Base-by-base conservation (phyloP, 2,888 invertebrate genomes). In the Leptura quadrifasciata region DNA sequence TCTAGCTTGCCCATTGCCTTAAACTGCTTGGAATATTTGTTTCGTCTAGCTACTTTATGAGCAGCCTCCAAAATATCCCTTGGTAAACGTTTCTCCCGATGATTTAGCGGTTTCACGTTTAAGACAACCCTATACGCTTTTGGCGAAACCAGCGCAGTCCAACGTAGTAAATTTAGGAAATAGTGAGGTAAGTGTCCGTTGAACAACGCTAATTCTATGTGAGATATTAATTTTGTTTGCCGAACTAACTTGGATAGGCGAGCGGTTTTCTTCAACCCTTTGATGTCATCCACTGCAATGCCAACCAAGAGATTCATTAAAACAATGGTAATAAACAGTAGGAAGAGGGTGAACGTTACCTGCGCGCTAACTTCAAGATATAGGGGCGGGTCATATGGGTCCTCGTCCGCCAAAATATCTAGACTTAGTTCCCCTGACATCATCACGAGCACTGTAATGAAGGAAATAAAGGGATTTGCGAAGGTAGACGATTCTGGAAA, bases 391-490 rank as follows among this genome's bases (percentile, higher is more conserved):
- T 94, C 94, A 83, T 94, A 94, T 8, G 94, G 94, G 83, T 94
- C 94, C 85, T 94, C 94, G 83, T 94, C 94, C 63, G 95, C 91
- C 63, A 95, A 88, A 74, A 95, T 91, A 85, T 95, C 95, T 77
- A 96, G 91, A 86, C 95, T 95, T 82, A 96, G 90, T 88, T 96
- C 96, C 0, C 96, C 96, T 8, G 95, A 96, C 95, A 96, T 96
- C 96, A 96, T 96, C 0, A 95, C 96, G 69, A 96, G 88, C 5
- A 96, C 95, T 1, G 95, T 95, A 75, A 96, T 95, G 77, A 96
- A 92, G 6, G 95, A 95, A 89, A 95, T 95, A 80, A 96, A 94
- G 0, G 96, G 96, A 88, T 95, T 95, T 15, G 95, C 94, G 86
- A 96, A 96, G 0, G 94, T 94, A 12, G 94, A 94, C 0, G 95